Conservation (phyloP, 2,797 vertebrate genomes). For the Microcaecilia unicolor region DNA sequence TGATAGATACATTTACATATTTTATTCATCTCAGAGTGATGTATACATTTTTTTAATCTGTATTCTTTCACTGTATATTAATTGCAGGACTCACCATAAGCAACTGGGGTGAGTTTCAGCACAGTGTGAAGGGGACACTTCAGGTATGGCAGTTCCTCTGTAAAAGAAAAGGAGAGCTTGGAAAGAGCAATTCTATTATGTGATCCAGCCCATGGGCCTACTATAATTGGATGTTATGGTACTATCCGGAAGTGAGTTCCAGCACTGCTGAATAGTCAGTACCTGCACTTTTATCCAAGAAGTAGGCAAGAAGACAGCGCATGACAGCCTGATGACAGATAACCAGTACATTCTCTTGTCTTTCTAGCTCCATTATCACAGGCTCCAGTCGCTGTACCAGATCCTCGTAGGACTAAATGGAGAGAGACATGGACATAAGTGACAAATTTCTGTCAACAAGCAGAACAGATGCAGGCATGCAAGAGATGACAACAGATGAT, state of each 20-base stretch:
- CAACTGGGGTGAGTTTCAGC: constrained; percentile 72
- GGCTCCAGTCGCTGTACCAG: constrained; percentile 86
- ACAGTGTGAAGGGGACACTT: constrained; percentile 75
- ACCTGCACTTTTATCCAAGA: constrained; percentile 82
- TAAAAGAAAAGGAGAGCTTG: not conserved
- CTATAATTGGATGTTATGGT: too few species aligned
- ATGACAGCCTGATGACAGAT: constrained; percentile 88
- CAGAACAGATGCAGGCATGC: too few species aligned
- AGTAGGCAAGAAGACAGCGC: constrained; percentile 87
- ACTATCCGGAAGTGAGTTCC: too few species aligned
- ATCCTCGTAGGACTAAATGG: constrained; percentile 77
- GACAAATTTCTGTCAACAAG: too few species aligned
- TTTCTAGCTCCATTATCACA: constrained; percentile 90
- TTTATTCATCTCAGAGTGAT: too few species aligned
- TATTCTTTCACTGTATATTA: not conserved
- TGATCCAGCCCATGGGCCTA: too few species aligned
- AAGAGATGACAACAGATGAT: too few species aligned
- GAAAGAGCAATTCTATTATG: too few species aligned
- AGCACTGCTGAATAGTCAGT: too few species aligned
- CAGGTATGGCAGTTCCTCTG: constrained; percentile 71
- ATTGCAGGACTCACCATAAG: constrained; percentile 43
- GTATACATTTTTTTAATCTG: too few species aligned
- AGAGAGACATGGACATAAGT: too few species aligned
- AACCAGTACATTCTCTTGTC: constrained; percentile 86
- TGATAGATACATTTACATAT: too few species aligned